Percentiles rank a stretch among this genome's conserved stretches.
phyloP scores from a whole-genome alignment of 2,113 vertebrate species.

The Syngnathus typhle region DNA sequence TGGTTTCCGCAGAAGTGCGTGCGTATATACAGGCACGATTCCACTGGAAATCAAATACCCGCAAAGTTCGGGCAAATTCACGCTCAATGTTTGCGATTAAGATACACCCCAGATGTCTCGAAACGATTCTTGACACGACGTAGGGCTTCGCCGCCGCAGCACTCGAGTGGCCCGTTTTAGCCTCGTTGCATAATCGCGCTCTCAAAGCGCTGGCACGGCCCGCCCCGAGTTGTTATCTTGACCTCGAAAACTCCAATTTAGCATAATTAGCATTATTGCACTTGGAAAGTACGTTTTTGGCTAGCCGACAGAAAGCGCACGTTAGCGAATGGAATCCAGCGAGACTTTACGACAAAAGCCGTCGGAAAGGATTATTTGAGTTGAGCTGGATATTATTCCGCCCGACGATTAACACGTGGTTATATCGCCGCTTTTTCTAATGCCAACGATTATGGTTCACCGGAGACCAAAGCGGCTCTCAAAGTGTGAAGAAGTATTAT shows the following conservation, averaged over 20 bases:
- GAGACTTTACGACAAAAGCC: slow-evolving; percentile 31
- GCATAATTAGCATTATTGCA: slow-evolving; percentile 48
- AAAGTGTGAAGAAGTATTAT: slow-evolving; percentile 61
- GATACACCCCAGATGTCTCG: too few relatives aligned
- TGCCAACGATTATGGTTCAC: slow-evolving; percentile 50
- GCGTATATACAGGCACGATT: background rate
- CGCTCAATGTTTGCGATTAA: background rate
- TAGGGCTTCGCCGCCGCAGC: background rate
- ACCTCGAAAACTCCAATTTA: slow-evolving; percentile 35
- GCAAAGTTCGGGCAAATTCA: background rate
- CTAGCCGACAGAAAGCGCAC: slow-evolving; percentile 29
- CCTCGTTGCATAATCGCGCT: background rate
- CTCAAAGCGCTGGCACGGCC: slow-evolving; percentile 19
- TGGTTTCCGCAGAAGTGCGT: slow-evolving; percentile 6
- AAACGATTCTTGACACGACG: too few relatives aligned
- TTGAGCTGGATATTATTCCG: slow-evolving; percentile 41
- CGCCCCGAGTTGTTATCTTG: slow-evolving; percentile 33
- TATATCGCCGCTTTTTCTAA: slow-evolving; percentile 27
- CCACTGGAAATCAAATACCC: background rate
- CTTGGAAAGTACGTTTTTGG: slow-evolving; percentile 45
- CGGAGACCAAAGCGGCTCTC: slow-evolving; percentile 56
- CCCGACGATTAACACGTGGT: slow-evolving; percentile 33
- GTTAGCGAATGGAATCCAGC: slow-evolving; percentile 44
- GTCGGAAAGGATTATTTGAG: slow-evolving; percentile 42
- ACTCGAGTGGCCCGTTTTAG: background rate